Conservation (phyloP, 2,888 invertebrate species). For the Cataglyphis altisquamis region DNA sequence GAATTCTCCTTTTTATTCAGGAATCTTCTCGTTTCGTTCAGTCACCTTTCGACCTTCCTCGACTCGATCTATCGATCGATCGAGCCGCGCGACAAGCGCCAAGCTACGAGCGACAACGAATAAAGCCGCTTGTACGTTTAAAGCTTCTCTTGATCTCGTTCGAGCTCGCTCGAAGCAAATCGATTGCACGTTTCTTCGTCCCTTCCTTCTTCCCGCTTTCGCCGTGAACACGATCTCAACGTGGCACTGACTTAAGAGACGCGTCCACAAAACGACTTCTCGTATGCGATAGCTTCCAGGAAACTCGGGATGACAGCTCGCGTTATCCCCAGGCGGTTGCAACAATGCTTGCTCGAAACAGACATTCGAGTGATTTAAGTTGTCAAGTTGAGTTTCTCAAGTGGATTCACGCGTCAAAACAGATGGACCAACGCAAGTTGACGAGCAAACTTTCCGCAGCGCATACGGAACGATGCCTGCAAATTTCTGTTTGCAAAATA, state of each 20-base stretch:
- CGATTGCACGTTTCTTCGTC: conserved; percentile 38
- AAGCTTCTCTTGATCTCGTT: conserved; percentile 45
- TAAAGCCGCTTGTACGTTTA: conserved; percentile 38
- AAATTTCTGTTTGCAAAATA: conserved; percentile 13
- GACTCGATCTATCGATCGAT: conserved; percentile 57
- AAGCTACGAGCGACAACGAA: conserved; percentile 23
- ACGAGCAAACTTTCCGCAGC: conserved; percentile 12
- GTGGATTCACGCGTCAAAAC: conserved; percentile 32
- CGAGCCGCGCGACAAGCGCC: conserved; percentile 44
- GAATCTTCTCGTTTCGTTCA: conserved; percentile 43
- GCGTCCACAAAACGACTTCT: conserved; percentile 57
- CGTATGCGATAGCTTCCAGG: conserved; percentile 51
- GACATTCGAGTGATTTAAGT: conserved; percentile 38
- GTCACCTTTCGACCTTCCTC: conserved; percentile 54
- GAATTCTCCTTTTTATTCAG: conserved; percentile 30
- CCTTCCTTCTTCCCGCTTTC: conserved; percentile 27
- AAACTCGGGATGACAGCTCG: conserved; percentile 42
- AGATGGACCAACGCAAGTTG: conserved; percentile 13
- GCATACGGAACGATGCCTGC: conserved; percentile 4
- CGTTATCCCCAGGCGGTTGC: conserved; percentile 42
- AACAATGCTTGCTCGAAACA: conserved; percentile 9
- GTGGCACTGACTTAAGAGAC: conserved; percentile 40
- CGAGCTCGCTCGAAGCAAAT: conserved; percentile 56
- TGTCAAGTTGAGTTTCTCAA: conserved; percentile 31
- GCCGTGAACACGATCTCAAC: conserved; percentile 64